Evolutionary conservation across 2,888 invertebrate genomes (phyloP).

Genomic region (Apamea epomidion): DNA sequence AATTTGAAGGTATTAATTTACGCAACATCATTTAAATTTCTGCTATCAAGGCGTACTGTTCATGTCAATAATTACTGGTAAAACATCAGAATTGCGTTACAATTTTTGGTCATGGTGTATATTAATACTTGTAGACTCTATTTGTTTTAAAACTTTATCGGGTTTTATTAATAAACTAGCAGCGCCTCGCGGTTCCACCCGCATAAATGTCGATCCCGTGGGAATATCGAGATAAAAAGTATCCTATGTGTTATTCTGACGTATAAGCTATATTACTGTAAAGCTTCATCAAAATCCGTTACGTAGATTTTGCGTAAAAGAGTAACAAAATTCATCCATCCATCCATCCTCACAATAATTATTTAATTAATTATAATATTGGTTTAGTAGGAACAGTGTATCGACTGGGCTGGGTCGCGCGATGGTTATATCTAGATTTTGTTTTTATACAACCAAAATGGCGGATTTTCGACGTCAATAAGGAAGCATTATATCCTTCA

Average conservation of each 20-base stretch:
- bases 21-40: not conserved
- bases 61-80: constrained; percentile 1
- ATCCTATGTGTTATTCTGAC: too few relatives aligned
- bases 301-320: too few relatives aligned
- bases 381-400: not conserved
- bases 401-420: not conserved
- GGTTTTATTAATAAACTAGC: not conserved
- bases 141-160: not conserved
- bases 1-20: constrained; percentile 11
- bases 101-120: not conserved
- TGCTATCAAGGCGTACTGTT: not conserved
- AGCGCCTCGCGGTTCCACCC: too few relatives aligned
- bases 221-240: too few relatives aligned
- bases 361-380: too few relatives aligned
- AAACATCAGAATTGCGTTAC: not conserved
- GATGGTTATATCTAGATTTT: not conserved
- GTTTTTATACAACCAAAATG: not conserved
- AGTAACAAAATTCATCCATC: not conserved
- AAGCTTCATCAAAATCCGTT: not conserved
- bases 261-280: too few relatives aligned
- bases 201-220: too few relatives aligned
- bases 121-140: not conserved
- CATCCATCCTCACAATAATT: not conserved
- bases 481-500: too few relatives aligned
- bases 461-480: not conserved